Base-by-base conservation (phyloP, 2,113 vertebrate genomes). In the Stegostoma tigrinum region DNA sequence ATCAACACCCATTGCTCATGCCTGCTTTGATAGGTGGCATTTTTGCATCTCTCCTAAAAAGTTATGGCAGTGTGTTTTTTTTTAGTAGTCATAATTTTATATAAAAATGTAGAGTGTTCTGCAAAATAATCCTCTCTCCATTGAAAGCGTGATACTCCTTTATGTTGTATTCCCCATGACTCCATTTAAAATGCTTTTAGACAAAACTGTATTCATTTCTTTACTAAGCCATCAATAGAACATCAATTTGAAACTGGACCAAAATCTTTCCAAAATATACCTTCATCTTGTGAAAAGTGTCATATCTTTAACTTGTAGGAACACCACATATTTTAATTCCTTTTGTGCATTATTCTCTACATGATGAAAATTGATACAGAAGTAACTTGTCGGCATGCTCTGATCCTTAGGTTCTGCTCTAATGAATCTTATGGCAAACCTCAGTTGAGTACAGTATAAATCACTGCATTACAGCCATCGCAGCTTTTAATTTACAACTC, bases 401-500 rank as follows among this genome's bases (percentile, higher is more conserved):
- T 19, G 67, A 34, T 95, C 67, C 93, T 95, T 17, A 5, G 24
- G 94, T 95, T 95, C 68, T 95, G 68, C 68, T 75, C 93, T 95
- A 75, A 75, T 95, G 94, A 95, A 95, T 95, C 68, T 14, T 52
- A 95, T 6, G 42, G 94, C 94, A 72, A 95, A 95, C 94, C 94
- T 95, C 94, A 75, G 67, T 17, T 52, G 94, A 95, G 94, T 30
- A 75, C 67, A 75, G 94, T 75, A 95, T 95, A 95, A 72, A 95
- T 95, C 94, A 95, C 67, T 93, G 89, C n/a, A 93, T 93, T 93
- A 93, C 89, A 66, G 67, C 94, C 45, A 95, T 95, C 94, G n/a
- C 67, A 95, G 45, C 94, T 68, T 95, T 95, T 95, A 95, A 95
- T 95, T 95, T 95, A 95, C 94, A 95, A 95, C 94, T 95, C 94